Conservation (phyloP, 2,888 invertebrate species). For the Chrysina gloriosa region DNA sequence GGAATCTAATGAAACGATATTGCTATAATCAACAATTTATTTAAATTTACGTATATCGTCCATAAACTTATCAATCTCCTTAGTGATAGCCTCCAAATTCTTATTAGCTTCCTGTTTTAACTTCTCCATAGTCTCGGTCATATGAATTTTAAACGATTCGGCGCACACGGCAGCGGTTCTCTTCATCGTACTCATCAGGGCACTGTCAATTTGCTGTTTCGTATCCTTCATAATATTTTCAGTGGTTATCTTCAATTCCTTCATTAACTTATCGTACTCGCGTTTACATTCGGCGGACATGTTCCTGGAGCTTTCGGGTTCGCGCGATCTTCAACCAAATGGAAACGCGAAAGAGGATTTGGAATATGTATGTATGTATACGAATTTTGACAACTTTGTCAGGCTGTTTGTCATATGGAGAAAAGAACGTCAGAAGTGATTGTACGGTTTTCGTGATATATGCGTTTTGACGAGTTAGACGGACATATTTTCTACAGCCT, state of each 20-base stretch:
- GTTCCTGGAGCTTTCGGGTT: not conserved
- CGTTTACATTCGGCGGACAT: constrained; percentile 14
- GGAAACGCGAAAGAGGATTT: not conserved
- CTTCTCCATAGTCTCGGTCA: constrained; percentile 1
- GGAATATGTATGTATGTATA: too few species aligned
- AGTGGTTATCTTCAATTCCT: constrained; percentile 14
- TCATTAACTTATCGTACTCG: constrained; percentile 16
- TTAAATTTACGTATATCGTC: constrained; percentile 20
- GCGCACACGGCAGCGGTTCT: constrained; percentile 11
- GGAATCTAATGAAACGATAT: not conserved
- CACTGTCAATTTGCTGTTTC: constrained; percentile 16
- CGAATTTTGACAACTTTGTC: too few species aligned
- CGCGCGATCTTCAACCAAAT: not conserved
- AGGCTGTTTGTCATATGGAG: too few species aligned
- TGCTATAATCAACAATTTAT: not conserved
- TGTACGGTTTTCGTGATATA: too few species aligned
- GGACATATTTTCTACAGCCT: too few species aligned
- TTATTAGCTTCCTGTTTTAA: constrained; percentile 8
- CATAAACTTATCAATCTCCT: constrained; percentile 25
- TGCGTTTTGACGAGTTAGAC: too few species aligned
- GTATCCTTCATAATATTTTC: constrained; percentile 25
- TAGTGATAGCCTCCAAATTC: constrained; percentile 13
- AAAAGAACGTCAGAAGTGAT: too few species aligned
- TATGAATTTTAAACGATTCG: constrained; percentile 12
- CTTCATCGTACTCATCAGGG: not conserved